Evolutionary conservation across 1,140 invertebrate species (phyloP), one percentile per base, ranked within the genome.

Genomic region (Steinernema khuongi): DNA sequence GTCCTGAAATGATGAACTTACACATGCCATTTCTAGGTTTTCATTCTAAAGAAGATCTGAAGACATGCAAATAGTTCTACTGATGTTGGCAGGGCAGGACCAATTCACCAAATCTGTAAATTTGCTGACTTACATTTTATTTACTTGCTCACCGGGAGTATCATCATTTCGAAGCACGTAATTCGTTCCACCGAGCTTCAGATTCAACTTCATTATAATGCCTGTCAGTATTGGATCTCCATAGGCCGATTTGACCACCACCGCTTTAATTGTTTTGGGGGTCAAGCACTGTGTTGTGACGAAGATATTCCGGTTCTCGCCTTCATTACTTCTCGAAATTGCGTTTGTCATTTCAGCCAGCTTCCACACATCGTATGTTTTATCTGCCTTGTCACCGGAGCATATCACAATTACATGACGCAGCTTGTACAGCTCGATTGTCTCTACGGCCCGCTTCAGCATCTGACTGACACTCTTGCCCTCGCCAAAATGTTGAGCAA

Each of bases 321-420:
- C 4, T 22, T 60, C 26, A n/a, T n/a, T n/a, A n/a, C n/a, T n/a
- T n/a, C n/a, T n/a, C 19, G 50, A 14, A 7, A 41, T 11, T 11
- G 7, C 36, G 50, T 60, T 60, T 14, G 50, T 60, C 50, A 60
- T 4, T 22, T 60, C 50, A 4, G 50, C 50, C 50, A 60, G 19
- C 50, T 60, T 60, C 50, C 50, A 60, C 50, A 60, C 50, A 22
- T 60, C 50, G 50, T 60, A 22, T 4, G 50, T 60, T 2, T 60
- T 7, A 22, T 60, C 50, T 7, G 14, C 50, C 11, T 7, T 26
- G 2, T 14, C 14, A 17, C 7, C 50, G 7, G 36, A 41, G 50
- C 50, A 60, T 14, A 60, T 60, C 7, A 60, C 50, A 26, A 60
- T 60, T 22, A 60, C 22, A 22, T 60, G 50, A 4, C 22, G 11